phyloP scores from a whole-genome alignment of 2,888 invertebrate genomes.

The Cloeon dipterum region DNA sequence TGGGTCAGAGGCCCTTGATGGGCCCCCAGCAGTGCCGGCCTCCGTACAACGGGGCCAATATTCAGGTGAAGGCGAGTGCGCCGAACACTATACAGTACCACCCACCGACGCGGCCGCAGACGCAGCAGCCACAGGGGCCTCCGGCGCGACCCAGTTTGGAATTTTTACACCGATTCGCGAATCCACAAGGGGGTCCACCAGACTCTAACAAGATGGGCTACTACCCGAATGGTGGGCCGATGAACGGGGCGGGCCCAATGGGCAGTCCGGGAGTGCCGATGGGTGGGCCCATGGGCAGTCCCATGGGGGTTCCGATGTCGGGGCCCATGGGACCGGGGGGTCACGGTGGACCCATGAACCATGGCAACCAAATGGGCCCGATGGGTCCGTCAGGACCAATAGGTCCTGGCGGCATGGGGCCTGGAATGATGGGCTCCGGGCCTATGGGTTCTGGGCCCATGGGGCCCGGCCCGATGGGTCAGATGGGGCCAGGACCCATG shows the following conservation, averaged over 20 bases:
- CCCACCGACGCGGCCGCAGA: constrained; percentile 89
- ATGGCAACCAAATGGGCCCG: constrained; percentile 8
- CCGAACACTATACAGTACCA: constrained; percentile 97
- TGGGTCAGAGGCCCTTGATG: constrained; percentile 22
- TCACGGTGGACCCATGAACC: constrained; percentile 15
- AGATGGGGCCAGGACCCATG: constrained; percentile 6
- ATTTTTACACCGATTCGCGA: constrained; percentile 70
- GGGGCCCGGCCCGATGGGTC: constrained; percentile 18
- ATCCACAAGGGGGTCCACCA: constrained; percentile 56
- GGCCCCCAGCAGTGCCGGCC: constrained; percentile 16
- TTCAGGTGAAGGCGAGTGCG: constrained; percentile 82
- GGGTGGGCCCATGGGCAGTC: constrained; percentile 16
- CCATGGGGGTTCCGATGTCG: constrained; percentile 9
- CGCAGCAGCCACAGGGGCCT: constrained; percentile 58
- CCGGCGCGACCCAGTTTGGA: constrained; percentile 72
- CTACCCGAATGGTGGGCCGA: constrained; percentile 37
- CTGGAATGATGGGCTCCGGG: constrained; percentile 22
- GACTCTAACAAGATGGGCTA: constrained; percentile 48
- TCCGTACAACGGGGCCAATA: constrained; percentile 39
- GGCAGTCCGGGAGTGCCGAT: constrained; percentile 13
- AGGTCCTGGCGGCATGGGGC: constrained; percentile 8
- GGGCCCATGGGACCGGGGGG: constrained; percentile 14
- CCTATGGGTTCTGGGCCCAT: constrained; percentile 18
- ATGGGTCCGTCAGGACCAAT: constrained; percentile 11
- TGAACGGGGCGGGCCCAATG: constrained; percentile 18